These are phyloP conservation scores for Upupa epops DNA, from an alignment of 2,113 vertebrate genomes.

Conservation along the genomic window DNA sequence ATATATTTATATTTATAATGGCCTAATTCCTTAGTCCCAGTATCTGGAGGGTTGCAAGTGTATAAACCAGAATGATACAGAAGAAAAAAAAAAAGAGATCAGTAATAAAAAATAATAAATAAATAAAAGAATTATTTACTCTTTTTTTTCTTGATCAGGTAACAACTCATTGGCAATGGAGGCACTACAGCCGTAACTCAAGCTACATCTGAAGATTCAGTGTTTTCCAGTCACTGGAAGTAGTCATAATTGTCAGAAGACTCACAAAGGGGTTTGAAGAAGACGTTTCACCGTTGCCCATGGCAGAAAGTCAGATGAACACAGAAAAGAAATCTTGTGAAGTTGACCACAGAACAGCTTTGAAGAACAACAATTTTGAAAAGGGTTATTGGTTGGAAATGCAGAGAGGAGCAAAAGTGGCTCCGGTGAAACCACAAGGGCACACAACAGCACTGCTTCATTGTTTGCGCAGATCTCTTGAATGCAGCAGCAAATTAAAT, in stretches of 20 bases:
- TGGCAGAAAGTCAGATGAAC: neutral
- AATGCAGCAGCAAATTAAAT: conserved; percentile 57
- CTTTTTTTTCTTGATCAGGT: neutral
- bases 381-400: neutral
- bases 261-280: neutral
- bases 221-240: neutral
- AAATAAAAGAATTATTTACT: neutral
- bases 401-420: neutral
- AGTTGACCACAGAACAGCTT: neutral
- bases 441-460: neutral
- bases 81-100: neutral
- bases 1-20: neutral
- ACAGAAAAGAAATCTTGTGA: neutral
- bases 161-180: neutral
- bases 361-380: neutral
- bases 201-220: neutral
- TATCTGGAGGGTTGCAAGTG: neutral
- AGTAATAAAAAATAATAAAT: neutral
- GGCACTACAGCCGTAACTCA: neutral
- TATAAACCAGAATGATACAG: neutral
- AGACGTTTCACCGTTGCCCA: neutral
- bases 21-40: neutral
- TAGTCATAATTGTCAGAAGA: neutral
- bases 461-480: conserved; percentile 23
- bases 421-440: conserved; percentile 11